phyloP scores from a whole-genome alignment of 2,888 invertebrate genomes.

The Stenodema calcarata region DNA sequence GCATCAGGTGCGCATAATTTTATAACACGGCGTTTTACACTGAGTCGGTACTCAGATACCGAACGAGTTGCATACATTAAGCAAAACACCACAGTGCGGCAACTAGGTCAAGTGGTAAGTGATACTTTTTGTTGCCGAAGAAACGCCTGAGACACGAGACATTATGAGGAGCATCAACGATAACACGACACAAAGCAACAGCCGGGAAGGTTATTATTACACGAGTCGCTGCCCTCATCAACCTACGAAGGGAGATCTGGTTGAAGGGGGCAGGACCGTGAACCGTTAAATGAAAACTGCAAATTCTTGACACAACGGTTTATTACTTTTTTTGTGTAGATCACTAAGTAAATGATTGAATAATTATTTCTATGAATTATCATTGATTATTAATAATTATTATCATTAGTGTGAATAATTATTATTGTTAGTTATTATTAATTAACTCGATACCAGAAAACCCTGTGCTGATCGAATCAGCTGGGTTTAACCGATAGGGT shows the following conservation, averaged over 20 bases:
- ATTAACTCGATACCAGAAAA: too few relatives aligned
- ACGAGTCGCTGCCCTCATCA: neutral
- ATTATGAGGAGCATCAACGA: neutral
- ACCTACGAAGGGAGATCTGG: neutral
- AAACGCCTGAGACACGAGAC: neutral
- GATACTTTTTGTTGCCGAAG: neutral
- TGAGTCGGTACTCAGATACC: neutral
- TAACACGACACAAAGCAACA: neutral
- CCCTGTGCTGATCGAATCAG: too few relatives aligned
- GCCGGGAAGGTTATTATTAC: neutral
- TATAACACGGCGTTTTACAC: neutral
- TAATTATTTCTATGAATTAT: too few relatives aligned
- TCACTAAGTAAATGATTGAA: too few relatives aligned
- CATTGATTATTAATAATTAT: neutral
- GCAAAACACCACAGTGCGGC: neutral
- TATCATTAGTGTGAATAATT: too few relatives aligned
- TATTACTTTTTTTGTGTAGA: too few relatives aligned
- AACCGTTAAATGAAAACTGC: neutral
- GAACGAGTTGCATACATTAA: neutral
- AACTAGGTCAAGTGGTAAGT: neutral
- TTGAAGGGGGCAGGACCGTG: neutral
- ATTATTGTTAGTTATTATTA: too few relatives aligned
- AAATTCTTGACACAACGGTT: too few relatives aligned
- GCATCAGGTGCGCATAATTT: too few relatives aligned
- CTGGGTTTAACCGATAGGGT: too few relatives aligned